phyloP scores from a whole-genome alignment of 2,797 vertebrate species.

The Coregonus ussuriensis region DNA sequence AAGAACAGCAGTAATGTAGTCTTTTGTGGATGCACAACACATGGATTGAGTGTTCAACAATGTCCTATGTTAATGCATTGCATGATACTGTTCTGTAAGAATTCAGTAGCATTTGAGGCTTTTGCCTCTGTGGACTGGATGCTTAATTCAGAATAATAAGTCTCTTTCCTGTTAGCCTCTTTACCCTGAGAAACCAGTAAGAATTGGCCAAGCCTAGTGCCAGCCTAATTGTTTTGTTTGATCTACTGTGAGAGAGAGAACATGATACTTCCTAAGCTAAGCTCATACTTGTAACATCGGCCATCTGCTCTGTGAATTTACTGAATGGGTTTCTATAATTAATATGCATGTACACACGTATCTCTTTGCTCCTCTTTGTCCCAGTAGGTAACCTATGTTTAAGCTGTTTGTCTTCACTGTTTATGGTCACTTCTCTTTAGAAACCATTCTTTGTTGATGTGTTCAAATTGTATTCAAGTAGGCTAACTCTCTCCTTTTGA shows the following conservation, averaged over 20 bases:
- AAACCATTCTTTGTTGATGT: not conserved
- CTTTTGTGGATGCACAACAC: not conserved
- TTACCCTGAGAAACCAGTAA: too few relatives aligned
- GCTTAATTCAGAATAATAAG: not conserved
- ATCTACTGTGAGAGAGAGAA: not conserved
- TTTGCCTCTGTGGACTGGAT: not conserved
- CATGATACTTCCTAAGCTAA: not conserved
- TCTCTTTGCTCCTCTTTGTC: not conserved
- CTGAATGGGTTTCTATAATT: not conserved
- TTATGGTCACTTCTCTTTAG: too few relatives aligned
- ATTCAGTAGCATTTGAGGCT: not conserved
- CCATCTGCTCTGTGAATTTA: not conserved
- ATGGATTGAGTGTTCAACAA: not conserved
- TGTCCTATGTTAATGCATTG: not conserved
- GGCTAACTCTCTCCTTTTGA: not conserved
- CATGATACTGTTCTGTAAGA: not conserved
- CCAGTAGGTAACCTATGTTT: too few relatives aligned
- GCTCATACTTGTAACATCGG: not conserved
- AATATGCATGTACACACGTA: not conserved
- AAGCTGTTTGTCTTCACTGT: too few relatives aligned
- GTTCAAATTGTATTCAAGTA: not conserved
- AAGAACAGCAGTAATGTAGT: not conserved
- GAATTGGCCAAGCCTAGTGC: too few relatives aligned
- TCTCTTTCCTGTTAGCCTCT: not conserved
- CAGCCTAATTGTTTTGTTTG: not conserved